Evolutionary conservation across 1,140 invertebrate species (phyloP), one percentile per base, ranked within the genome.

Genomic region (Drosophila repletoides): DNA sequence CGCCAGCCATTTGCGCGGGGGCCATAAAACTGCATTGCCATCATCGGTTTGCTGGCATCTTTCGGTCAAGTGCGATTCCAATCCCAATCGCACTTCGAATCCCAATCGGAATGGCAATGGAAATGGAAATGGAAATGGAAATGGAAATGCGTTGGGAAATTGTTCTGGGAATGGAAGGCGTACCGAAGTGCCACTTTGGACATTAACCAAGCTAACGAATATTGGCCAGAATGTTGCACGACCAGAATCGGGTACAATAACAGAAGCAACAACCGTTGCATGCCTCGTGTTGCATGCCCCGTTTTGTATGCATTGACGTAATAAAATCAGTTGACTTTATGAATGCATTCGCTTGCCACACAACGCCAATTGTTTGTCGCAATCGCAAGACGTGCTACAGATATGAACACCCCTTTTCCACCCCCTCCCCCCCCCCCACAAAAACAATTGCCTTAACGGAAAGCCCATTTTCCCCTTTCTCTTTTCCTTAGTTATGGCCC

Each of bases 271-370:
- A n/a, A n/a, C n/a, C n/a, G n/a, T n/a, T 26, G 21, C 41, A 45
- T 45, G 41, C 41, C 6, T 9, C 34, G 45, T 45, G 31, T 56
- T 22, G 61, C 31, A 56, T 38, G 22, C 33, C 24, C 9, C 19
- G 33, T 22, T 29, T 46, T 22, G 21, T 17, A 19, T 12, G 43
- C 43, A 29, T 24, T 24, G 49, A 26, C 49, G 75, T 68, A 71
- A 81, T 80, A 80, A 80, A 80, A 63, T 83, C 67, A 56, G 76
- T 72, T 81, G 72, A 81, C 67, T 76, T 80, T 76, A 80, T 81
- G 53, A 70, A 70, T 64, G 33, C 67, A 41, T 77, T 69, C 58
- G 46, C 38, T 74, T 46, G 64, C 49, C 70, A 15, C 48, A 28
- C 17, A 46, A 21, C 31, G 31, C 6, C 53, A 60, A 66, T 56